These are phyloP conservation scores for Netelia virgata DNA, from an alignment of 2,888 invertebrate genomes.

Conservation along the genomic window DNA sequence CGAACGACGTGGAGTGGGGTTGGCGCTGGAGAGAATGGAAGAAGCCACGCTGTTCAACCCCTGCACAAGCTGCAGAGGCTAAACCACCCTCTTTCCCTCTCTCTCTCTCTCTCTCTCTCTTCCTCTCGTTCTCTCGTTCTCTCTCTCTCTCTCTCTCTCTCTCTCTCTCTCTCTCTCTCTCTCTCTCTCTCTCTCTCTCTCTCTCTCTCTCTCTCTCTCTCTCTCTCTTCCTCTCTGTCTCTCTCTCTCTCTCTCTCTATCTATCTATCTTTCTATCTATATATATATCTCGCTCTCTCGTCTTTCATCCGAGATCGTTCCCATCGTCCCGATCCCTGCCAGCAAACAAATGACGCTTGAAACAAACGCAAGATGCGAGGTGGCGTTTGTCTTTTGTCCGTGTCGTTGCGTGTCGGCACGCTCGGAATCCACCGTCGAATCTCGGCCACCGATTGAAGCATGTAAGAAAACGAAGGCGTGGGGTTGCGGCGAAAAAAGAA, in stretches of 20 bases:
- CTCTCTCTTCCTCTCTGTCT: slow-evolving; percentile 34
- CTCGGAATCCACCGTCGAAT: slow-evolving; percentile 64
- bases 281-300: no score
- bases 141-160: no score
- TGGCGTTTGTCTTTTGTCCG: slow-evolving; percentile 83
- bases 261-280: no score
- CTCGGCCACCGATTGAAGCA: slow-evolving; percentile 64
- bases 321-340: slow-evolving; percentile 72
- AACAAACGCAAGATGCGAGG: slow-evolving; percentile 83
- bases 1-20: slow-evolving; percentile 1
- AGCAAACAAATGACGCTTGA: slow-evolving; percentile 85
- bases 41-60: slow-evolving; percentile 4
- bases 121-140: no score
- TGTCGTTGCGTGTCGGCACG: slow-evolving; percentile 72
- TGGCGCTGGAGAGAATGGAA: slow-evolving; percentile 33
- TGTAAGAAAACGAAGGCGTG: slow-evolving; percentile 37
- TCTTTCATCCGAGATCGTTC: slow-evolving; percentile 32
- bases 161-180: slow-evolving; percentile 51
- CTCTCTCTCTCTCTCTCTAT: slow-evolving; percentile 15
- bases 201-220: slow-evolving; percentile 34
- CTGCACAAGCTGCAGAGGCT: slow-evolving; percentile 2
- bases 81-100: slow-evolving; percentile 48
- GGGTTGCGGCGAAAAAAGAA: slow-evolving; percentile 47
- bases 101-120: slow-evolving; percentile 13
- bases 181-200: slow-evolving; percentile 20